Conservation (phyloP, 2,113 vertebrate genomes). For the Irena cyanogastra region DNA sequence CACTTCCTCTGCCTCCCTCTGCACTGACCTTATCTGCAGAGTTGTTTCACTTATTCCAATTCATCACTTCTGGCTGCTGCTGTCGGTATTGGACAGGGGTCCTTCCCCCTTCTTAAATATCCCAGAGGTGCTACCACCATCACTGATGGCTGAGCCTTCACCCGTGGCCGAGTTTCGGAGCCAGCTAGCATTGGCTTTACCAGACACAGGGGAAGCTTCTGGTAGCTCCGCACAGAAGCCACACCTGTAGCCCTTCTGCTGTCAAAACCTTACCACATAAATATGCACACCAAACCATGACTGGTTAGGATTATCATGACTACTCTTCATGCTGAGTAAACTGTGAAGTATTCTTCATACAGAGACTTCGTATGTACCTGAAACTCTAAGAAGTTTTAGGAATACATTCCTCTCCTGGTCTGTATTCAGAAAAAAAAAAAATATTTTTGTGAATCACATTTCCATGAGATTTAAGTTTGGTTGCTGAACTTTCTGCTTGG, state of each 20-base stretch:
- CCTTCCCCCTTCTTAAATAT: neutral
- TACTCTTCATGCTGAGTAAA: neutral
- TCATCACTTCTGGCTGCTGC: no score
- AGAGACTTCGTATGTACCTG: neutral
- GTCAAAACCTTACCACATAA: neutral
- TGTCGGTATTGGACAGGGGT: rapidly evolving
- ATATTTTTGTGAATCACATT: no score
- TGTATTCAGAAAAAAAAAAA: neutral
- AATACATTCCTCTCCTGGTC: neutral
- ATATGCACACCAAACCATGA: neutral
- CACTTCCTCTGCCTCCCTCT: neutral
- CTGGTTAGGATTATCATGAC: neutral
- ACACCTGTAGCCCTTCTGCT: neutral
- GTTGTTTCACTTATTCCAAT: neutral
- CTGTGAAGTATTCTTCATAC: neutral
- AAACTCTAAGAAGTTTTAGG: neutral
- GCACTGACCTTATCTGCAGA: neutral
- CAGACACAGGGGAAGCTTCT: neutral
- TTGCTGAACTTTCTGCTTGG: neutral
- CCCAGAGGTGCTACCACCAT: neutral
- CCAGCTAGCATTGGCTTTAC: neutral
- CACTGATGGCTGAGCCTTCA: neutral
- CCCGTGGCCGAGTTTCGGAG: neutral
- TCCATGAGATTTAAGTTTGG: neutral
- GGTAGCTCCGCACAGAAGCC: neutral